Conservation (phyloP, 2,113 vertebrate species). For the Equus przewalskii region DNA sequence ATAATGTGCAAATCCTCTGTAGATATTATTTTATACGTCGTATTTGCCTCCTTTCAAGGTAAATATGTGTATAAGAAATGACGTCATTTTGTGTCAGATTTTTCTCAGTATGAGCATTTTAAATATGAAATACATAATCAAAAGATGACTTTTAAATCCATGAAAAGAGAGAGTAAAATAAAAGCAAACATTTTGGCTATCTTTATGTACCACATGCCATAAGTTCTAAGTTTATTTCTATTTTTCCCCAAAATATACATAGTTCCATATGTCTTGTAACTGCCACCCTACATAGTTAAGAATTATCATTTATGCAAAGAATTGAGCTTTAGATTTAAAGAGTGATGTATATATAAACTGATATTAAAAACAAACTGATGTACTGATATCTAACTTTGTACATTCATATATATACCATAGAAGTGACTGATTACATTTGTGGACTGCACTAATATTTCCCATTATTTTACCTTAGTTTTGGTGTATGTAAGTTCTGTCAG, state of each 20-base stretch:
- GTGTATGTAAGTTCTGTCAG: slow-evolving; percentile 70
- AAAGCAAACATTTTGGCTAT: not conserved
- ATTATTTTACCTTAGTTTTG: slow-evolving; percentile 81
- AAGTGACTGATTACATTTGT: slow-evolving; percentile 69
- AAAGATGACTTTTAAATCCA: slow-evolving; percentile 39
- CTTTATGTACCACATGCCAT: not conserved
- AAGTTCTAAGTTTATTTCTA: slow-evolving; percentile 58
- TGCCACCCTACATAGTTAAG: not conserved
- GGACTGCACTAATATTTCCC: slow-evolving; percentile 73
- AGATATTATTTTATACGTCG: not conserved
- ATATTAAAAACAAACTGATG: not conserved
- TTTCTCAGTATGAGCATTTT: slow-evolving; percentile 21
- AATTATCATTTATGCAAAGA: slow-evolving; percentile 13
- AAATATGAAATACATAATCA: slow-evolving; percentile 21
- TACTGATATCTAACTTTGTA: not conserved
- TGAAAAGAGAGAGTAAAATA: slow-evolving; percentile 24
- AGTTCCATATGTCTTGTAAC: slow-evolving; percentile 1
- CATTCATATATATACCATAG: not conserved
- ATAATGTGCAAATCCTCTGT: not conserved
- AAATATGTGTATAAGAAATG: not conserved
- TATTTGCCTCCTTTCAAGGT: not conserved
- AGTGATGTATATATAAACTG: not conserved
- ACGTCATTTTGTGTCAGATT: not conserved
- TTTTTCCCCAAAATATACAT: slow-evolving; percentile 19
- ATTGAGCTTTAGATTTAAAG: not conserved